Evolutionary conservation across 2,113 vertebrate genomes (phyloP), one percentile per base, ranked within the genome.

Genomic region (Phylloscopus trochilus): DNA sequence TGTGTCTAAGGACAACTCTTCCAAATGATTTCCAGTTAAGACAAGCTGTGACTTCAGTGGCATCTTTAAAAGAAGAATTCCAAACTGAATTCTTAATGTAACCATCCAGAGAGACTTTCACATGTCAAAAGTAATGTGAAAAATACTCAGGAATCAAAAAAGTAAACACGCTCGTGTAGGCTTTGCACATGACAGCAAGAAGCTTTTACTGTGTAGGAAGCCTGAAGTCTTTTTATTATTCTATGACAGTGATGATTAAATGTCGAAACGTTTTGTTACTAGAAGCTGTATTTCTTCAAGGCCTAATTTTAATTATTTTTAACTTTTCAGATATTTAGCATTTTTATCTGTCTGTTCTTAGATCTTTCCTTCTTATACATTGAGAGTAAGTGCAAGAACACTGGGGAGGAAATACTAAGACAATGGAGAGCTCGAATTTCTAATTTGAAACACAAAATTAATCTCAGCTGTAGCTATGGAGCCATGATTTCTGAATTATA

Each of bases 171-270:
- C 33, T 63, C 56, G 9, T 64, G 68, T 70, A 63, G 51, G 73
- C 62, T 94, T 92, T 78, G 60, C 52, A 89, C 30, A 28, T 56
- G 68, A 81, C 33, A 78, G 55, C 63, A 44, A 60, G 33, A 85
- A 91, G 70, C 23, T 88, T 77, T 83, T 74, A 39, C 30, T 83
- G 56, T 55, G 80, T 78, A 37, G 92, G 73, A 95, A 72, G 69
- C 52, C 46, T 84, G 43, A 95, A 94, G 24, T 74, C 8, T 93
- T 92, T 59, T 59, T 72, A 79, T 76, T 92, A 67, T 91, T 91
- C 79, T 89, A 41, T 6, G 51, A 41, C 22, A 16, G 31, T 37
- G 47, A 84, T 82, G 80, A 87, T 44, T 84, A 91, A 72, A 87
- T 4, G 0, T 60, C 4, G 33, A 44, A 92, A 83, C 15, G 0